Evolutionary conservation across 2,888 invertebrate genomes (phyloP), one percentile per base, ranked within the genome.

Genomic region (Malthinus seriepunctatus): DNA sequence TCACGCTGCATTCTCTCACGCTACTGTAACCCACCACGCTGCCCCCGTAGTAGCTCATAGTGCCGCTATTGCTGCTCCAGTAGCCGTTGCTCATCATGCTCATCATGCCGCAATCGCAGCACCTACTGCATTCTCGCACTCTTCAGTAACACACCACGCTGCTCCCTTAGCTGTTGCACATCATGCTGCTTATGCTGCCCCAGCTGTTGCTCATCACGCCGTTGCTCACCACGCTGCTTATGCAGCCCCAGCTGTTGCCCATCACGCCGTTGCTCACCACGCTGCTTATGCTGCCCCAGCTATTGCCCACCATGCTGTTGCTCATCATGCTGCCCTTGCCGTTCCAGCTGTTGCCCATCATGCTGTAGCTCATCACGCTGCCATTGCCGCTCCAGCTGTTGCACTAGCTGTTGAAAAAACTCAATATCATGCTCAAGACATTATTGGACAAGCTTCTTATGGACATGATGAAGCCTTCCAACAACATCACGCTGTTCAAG

Each of bases 341-440:
- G 73, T 61, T 12, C 51, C 64, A 64, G 62, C 57, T 35, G 63
- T 64, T 54, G 63, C 63, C 62, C 23, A 23, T 23, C 23, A 23
- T 23, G 23, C 23, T 23, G 32, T 33, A n/a, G 33, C 14, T 32
- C 48, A 32, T 7, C n/a, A 10, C 38, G 69, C 69, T 31, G 58
- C 62, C 59, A 71, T 69, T 47, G 73, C 72, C 15, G 70, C 71
- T 35, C 62, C 66, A 32, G 53, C 44, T 9, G 57, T 64, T 38
- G 67, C 66, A 46, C 64, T 71, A 7, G 66, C 65, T 42, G 70
- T 72, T 34, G 67, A 70, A 45, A 75, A 75, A 68, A 71, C 72
- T 66, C 76, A 76, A 68, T 79, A 77, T 71, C 79, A 79, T 69
- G 72, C 78, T 59, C 79, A 79, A 70, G 77, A 80, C 66, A 75